phyloP scores from a whole-genome alignment of 2,888 invertebrate species.

The Parelbella ahira region DNA sequence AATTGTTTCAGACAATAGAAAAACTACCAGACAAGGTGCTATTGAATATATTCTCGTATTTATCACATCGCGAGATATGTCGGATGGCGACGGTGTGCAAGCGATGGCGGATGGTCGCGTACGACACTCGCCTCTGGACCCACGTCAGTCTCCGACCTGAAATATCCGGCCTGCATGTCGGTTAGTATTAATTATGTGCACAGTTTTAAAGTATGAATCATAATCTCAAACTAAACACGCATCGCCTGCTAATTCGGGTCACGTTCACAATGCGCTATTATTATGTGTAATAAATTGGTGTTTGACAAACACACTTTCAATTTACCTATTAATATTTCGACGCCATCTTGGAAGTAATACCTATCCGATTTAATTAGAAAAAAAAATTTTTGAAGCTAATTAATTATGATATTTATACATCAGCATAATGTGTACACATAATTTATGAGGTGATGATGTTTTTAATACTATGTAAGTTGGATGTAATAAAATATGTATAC shows the following conservation, averaged over 20 bases:
- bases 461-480: too few species aligned
- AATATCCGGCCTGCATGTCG: conserved; percentile 95
- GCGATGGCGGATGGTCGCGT: conserved; percentile 97
- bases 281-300: too few species aligned
- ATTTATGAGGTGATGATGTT: too few species aligned
- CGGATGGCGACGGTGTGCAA: conserved; percentile 96
- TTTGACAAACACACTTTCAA: too few species aligned
- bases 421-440: too few species aligned
- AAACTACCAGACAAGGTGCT: conserved; percentile 98
- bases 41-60: conserved; percentile 95
- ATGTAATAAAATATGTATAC: too few species aligned
- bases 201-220: not conserved
- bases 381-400: too few species aligned
- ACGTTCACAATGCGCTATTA: too few species aligned
- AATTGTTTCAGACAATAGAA: conserved; percentile 92
- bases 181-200: conserved; percentile 42
- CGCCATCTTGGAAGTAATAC: too few species aligned
- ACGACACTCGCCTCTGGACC: conserved; percentile 97
- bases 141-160: conserved; percentile 98
- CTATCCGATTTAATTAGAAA: too few species aligned
- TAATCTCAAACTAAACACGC: conserved; percentile 1
- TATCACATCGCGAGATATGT: conserved; percentile 96
- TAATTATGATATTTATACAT: too few species aligned
- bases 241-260: not conserved
- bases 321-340: too few species aligned